Base-by-base conservation (phyloP, 2,113 vertebrate genomes). In the Zosterops lateralis region DNA sequence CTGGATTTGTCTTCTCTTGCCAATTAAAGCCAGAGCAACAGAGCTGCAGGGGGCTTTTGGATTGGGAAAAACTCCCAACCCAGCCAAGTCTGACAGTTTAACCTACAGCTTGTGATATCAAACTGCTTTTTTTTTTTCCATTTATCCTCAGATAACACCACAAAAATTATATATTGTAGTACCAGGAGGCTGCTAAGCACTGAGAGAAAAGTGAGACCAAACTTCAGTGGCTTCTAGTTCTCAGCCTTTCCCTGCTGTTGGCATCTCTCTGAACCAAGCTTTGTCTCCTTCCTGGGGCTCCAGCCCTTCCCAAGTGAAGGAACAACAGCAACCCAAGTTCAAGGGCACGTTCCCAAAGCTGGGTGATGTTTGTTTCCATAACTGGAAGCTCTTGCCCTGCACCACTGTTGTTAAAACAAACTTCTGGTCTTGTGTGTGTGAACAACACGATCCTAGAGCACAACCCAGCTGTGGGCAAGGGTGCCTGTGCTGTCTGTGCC, bases 251-350 rank as follows among this genome's bases (percentile, higher is more conserved):
- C 18, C 60, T 80, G 53, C 44, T 79, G 61, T 42, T 14, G 7
- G 24, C 14, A 8, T 34, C 50, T 29, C 32, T 32, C 32, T 26
- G 10, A 53, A 22, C 25, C 45, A 1, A 10, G 21, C 54, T 60
- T 45, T 19, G 17, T 26, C 60, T 40, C 38, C 21, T 13, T 21
- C 10, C 51, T 18, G 32, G n/a, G 11, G 25, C 44, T 84, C 53
- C 48, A 21, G 0, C 0, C 0, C 38, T 62, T 47, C 17, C 2
- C 2, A 2, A 2, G 8, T 2, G 32, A 67, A 66, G 22, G 12
- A 28, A 28, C 32, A 45, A 3, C 62, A 75, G 65, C 81, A 31
- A 12, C n/a, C 60, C 38, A 8, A 38, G 40, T 71, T 51, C 58
- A 66, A 82, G 89, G 91, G 26, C 83, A 19, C 1, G 0, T 62